Base-by-base conservation (phyloP, 2,797 vertebrate genomes). In the Vespertilio murinus region DNA sequence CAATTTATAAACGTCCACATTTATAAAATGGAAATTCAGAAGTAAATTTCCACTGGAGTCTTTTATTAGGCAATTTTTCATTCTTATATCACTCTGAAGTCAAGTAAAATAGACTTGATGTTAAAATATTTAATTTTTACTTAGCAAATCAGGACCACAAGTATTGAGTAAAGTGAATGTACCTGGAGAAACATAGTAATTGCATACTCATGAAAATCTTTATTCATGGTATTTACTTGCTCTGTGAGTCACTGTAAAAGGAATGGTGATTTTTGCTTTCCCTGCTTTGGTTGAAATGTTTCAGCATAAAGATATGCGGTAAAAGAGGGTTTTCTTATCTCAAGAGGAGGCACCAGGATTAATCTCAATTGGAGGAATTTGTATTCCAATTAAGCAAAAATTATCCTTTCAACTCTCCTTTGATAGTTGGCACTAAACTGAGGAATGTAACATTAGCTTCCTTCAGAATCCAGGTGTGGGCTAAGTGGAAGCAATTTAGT, bases 331-430 rank as follows among this genome's bases (percentile, higher is more conserved):
- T 94, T 94, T 47, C 86, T 91, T 92, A 87, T 94, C 93, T 94
- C 90, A 91, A 88, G 28, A 91, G 13, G 81, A 94, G 65, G 64
- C 54, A 69, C 47, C 77, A 89, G 33, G 78, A 90, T 47, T 78
- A 75, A 64, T 86, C 82, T 77, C 81, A 61, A 23, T 23, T 87
- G 87, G 94, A 95, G 69, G 80, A 95, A 94, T 95, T 78, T 96
- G 87, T 95, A 79, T 70, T 96, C 73, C 65, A 91, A 74, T 47
- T 65, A 75, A 94, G 59, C 77, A 85, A 87, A 93, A 94, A 88
- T 75, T 96, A 79, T 88, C 78, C 86, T 95, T 96, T 95, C 91
- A 96, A 84, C 38, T 89, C 52, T 70, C 83, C 49, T 96, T 95
- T 92, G 94, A 93, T 83, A 95, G 80, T 84, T 96, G 96, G 88